phyloP scores from a whole-genome alignment of 2,888 invertebrate species.

The Blastobasis lacticolella region DNA sequence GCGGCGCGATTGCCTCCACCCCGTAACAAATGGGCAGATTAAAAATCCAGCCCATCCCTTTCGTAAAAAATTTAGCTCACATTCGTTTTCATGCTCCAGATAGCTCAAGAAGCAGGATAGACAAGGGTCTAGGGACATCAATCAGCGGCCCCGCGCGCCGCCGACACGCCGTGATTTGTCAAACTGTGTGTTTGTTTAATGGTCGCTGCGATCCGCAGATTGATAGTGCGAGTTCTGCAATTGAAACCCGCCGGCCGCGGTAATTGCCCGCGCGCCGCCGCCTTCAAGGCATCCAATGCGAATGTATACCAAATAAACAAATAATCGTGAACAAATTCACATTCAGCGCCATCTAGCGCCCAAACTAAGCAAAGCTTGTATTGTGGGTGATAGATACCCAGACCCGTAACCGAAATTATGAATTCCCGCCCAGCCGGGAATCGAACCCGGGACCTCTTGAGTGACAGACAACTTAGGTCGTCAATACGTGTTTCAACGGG shows the following conservation, averaged over 20 bases:
- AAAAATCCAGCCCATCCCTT: background rate
- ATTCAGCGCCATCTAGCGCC: no score
- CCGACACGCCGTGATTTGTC: constrained; percentile 44
- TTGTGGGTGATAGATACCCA: no score
- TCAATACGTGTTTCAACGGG: no score
- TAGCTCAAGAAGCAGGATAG: constrained; percentile 18
- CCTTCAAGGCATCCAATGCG: no score
- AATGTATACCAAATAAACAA: no score
- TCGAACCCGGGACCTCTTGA: background rate
- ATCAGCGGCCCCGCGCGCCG: constrained; percentile 26
- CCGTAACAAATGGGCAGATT: background rate
- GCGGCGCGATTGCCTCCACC: no score
- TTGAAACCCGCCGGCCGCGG: background rate
- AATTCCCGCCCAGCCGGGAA: no score
- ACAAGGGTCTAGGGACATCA: constrained; percentile 40
- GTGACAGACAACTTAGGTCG: no score
- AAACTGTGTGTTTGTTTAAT: constrained; percentile 35
- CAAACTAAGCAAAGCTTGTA: no score
- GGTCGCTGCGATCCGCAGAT: constrained; percentile 14
- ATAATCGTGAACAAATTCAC: no score
- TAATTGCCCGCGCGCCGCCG: background rate
- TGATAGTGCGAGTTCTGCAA: constrained; percentile 4
- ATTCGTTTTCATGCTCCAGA: constrained; percentile 16
- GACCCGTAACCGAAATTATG: no score
- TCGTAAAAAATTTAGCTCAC: constrained; percentile 5